Percentiles rank a stretch among this genome's conserved stretches.
phyloP scores from a whole-genome alignment of 1,140 invertebrate species.

The Habropoda laboriosa region DNA sequence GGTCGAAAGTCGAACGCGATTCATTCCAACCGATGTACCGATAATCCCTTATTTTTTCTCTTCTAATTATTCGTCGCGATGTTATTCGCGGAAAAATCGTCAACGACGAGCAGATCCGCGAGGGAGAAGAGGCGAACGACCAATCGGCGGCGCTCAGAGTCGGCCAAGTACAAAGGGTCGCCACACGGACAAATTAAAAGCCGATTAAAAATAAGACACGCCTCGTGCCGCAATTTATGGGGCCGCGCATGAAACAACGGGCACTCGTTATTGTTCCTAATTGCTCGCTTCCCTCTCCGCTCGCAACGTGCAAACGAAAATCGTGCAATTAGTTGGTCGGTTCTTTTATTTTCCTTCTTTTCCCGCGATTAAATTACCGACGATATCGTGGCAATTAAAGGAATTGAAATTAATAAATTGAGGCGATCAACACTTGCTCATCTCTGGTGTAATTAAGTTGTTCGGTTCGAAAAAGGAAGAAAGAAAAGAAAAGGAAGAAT shows the following conservation, averaged over 20 bases:
- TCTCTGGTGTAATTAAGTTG: too few species aligned
- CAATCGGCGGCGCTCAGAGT: too few species aligned
- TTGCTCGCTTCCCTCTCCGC: conserved; percentile 6
- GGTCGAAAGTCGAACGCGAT: not conserved
- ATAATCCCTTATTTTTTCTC: too few species aligned
- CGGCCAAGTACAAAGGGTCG: conserved; percentile 61
- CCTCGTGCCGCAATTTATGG: conserved; percentile 63
- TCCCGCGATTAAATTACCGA: not conserved
- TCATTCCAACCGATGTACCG: too few species aligned
- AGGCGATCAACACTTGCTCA: not conserved
- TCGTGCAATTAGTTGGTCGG: not conserved
- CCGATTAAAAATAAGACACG: conserved; percentile 63
- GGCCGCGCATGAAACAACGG: conserved; percentile 48
- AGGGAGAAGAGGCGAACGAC: not conserved
- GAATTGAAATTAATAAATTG: not conserved
- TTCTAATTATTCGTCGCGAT: too few species aligned
- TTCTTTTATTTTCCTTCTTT: too few species aligned
- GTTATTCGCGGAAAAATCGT: not conserved
- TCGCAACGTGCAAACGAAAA: not conserved
- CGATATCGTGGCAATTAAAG: not conserved
- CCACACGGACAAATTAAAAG: conserved; percentile 60
- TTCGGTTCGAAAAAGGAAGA: not conserved
- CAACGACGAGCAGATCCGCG: not conserved
- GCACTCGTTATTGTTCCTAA: conserved; percentile 46
- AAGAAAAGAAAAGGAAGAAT: not conserved